Evolutionary conservation across 1,140 invertebrate species (phyloP).

Genomic region (Anastatus disparis): DNA sequence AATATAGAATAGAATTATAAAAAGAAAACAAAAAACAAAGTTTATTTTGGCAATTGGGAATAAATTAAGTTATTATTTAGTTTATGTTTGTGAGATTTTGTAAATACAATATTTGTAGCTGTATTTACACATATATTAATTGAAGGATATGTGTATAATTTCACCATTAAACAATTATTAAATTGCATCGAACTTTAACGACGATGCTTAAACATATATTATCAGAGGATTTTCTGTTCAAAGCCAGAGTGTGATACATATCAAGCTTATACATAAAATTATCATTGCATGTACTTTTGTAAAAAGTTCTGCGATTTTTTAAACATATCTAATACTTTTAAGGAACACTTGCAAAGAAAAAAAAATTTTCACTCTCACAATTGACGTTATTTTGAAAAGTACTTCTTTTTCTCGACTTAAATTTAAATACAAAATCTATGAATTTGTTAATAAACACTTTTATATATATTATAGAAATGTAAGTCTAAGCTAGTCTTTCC

Average conservation of each 20-base stretch:
- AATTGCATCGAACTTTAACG: background rate
- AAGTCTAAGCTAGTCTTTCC: conserved; percentile 58
- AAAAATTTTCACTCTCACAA: background rate
- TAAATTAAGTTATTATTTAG: no score
- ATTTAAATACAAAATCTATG: no score
- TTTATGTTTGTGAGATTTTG: no score
- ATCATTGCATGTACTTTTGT: conserved; percentile 4
- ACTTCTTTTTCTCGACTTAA: no score
- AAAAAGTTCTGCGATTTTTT: background rate
- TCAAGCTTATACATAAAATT: conserved; percentile 20
- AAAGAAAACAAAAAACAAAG: background rate
- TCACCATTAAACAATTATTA: background rate
- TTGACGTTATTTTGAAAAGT: no score
- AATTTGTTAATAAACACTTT: no score
- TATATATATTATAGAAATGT: conserved; percentile 41
- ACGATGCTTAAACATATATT: background rate
- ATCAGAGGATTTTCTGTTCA: background rate
- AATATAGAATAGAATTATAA: no score
- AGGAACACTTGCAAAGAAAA: background rate
- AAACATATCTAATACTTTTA: background rate
- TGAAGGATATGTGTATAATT: conserved; percentile 9
- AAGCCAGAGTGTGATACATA: conserved; percentile 32
- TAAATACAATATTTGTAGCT: conserved; percentile 33
- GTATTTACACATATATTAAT: conserved; percentile 11
- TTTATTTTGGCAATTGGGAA: background rate